Conservation (phyloP, 2,797 vertebrate genomes). For the Podargus strigoides region DNA sequence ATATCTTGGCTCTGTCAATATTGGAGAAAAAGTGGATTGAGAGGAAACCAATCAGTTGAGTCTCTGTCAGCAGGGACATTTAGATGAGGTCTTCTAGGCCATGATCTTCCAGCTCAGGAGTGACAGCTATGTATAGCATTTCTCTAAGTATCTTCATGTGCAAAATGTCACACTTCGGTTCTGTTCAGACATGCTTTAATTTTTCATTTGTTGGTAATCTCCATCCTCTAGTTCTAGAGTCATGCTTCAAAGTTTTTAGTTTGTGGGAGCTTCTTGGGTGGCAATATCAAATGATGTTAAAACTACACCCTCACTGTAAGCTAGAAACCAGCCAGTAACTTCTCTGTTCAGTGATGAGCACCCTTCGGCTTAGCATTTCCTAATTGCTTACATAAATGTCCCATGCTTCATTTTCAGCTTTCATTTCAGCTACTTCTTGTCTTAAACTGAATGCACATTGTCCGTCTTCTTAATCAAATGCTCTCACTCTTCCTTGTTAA, state of each 20-base stretch:
- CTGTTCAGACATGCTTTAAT: not conserved
- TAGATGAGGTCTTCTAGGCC: not conserved
- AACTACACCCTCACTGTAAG: not conserved
- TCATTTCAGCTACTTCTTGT: no score
- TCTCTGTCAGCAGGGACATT: not conserved
- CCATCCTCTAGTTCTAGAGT: not conserved
- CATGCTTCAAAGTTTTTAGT: not conserved
- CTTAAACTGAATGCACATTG: not conserved
- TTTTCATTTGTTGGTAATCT: not conserved
- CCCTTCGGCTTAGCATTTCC: not conserved
- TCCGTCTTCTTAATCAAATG: not conserved
- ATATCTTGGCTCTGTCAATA: not conserved
- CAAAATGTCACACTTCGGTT: not conserved
- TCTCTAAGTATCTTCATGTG: not conserved
- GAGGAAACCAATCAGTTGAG: not conserved
- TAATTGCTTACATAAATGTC: not conserved
- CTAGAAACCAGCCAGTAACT: not conserved
- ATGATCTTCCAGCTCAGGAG: not conserved
- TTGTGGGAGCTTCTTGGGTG: not conserved
- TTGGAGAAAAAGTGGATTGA: not conserved
- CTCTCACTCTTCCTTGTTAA: not conserved
- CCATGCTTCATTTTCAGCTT: not conserved
- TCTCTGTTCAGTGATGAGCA: not conserved
- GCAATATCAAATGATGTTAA: not conserved
- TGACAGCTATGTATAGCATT: not conserved